A percentile compares a stretch with the other conserved stretches of the same genome.
Conservation (phyloP, 2,888 invertebrate species). For the Cartodere bifasciata region DNA sequence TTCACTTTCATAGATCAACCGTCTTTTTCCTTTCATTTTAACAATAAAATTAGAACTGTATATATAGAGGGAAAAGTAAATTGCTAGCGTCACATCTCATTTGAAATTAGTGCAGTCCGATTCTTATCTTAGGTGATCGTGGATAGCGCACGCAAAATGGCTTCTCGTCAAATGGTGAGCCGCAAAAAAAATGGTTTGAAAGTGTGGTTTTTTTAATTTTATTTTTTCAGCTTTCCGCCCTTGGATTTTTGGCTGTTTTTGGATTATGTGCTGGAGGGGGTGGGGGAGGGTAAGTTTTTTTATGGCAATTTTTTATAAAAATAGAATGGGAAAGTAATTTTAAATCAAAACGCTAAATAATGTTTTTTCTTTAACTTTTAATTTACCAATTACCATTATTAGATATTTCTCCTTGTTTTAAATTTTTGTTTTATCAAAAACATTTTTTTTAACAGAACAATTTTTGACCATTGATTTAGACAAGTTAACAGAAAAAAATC, state of each 20-base stretch:
- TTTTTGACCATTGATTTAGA: no score
- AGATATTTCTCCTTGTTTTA: no score
- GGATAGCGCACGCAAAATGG: conserved; percentile 22
- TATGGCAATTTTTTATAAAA: background rate
- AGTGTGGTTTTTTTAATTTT: conserved; percentile 18
- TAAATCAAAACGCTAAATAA: no score
- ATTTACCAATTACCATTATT: no score
- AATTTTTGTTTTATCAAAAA: no score
- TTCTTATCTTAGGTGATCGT: conserved; percentile 17
- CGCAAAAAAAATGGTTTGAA: background rate
- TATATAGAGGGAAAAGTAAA: conserved; percentile 25
- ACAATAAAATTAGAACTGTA: conserved; percentile 20
- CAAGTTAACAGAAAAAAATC: no score
- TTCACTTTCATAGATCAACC: conserved; percentile 23
- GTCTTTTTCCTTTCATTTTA: conserved; percentile 24
- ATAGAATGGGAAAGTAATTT: no score
- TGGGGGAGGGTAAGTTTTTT: conserved; percentile 35
- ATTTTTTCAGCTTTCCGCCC: conserved; percentile 26
- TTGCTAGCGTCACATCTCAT: conserved; percentile 21
- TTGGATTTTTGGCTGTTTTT: conserved; percentile 31
- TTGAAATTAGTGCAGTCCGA: conserved; percentile 26
- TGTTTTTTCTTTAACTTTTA: no score
- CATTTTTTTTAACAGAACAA: no score
- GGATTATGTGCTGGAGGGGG: conserved; percentile 34
- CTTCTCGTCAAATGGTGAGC: conserved; percentile 22